phyloP scores from a whole-genome alignment of 2,888 invertebrate genomes.

The Polydesmus complanatus region DNA sequence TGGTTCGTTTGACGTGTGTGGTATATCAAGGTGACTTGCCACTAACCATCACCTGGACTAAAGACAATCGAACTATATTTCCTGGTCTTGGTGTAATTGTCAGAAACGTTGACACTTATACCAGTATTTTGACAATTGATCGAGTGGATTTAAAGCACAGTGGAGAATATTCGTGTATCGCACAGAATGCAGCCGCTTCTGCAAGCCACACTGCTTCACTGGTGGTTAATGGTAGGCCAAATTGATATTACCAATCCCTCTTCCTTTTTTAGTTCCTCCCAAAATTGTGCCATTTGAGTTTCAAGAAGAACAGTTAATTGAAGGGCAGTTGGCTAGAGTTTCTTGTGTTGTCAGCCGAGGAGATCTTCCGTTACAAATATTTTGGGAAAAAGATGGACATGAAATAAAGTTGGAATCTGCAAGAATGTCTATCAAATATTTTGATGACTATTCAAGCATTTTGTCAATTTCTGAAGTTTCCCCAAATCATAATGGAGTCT shows the following conservation, averaged over 20 bases:
- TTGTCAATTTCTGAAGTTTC: conserved; percentile 28
- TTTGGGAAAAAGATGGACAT: conserved; percentile 33
- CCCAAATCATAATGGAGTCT: conserved; percentile 30
- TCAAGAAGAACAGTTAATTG: conserved; percentile 19
- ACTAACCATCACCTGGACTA: conserved; percentile 1
- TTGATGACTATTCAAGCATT: conserved; percentile 26
- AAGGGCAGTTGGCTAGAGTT: conserved; percentile 31
- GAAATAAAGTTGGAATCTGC: background rate
- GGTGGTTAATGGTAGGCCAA: conserved; percentile 2
- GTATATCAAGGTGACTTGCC: conserved; percentile 9
- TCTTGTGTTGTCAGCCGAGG: conserved; percentile 34
- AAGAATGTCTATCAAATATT: conserved; percentile 25
- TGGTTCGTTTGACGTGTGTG: conserved; percentile 5
- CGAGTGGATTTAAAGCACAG: background rate
- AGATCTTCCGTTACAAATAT: conserved; percentile 32
- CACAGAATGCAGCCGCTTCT: conserved; percentile 1
- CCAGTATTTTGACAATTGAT: conserved; percentile 38
- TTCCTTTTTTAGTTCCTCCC: conserved; percentile 28
- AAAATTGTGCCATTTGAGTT: conserved; percentile 32
- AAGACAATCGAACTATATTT: conserved; percentile 39
- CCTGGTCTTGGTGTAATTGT: conserved; percentile 11
- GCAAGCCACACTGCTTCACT: conserved; percentile 3
- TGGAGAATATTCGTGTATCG: conserved; percentile 5
- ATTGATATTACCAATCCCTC: background rate
- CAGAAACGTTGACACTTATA: conserved; percentile 45